These are phyloP conservation scores for Entomobrya multifasciata DNA, from an alignment of 2,888 invertebrate genomes.

Conservation along the genomic window DNA sequence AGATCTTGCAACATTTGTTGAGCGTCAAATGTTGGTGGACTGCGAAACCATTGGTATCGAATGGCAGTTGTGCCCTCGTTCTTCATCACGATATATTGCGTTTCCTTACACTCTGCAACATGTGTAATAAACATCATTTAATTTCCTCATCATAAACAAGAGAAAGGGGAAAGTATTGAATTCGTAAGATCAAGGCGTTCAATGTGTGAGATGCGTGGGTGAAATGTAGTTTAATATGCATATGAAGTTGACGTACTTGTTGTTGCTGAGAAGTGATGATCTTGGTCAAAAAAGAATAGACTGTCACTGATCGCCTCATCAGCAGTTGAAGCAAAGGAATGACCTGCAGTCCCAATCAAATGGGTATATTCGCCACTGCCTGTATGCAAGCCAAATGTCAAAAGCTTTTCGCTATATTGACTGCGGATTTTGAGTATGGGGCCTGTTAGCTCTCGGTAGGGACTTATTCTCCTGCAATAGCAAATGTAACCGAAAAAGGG, in stretches of 20 bases:
- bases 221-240: no score
- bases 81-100: conserved; percentile 62
- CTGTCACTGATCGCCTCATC: conserved; percentile 9
- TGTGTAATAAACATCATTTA: no score
- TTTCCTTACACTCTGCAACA: conserved; percentile 74
- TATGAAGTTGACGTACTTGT: no score
- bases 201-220: no score
- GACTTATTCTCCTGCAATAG: no score
- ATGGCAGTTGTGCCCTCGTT: conserved; percentile 77
- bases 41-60: conserved; percentile 74
- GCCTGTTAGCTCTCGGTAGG: conserved; percentile 55
- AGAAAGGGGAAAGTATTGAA: no score
- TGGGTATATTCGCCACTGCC: conserved; percentile 4
- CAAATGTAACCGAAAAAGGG: no score
- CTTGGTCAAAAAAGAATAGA: conserved; percentile 57
- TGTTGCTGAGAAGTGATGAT: conserved; percentile 68
- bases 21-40: conserved; percentile 70
- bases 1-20: conserved; percentile 68
- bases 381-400: conserved; percentile 34
- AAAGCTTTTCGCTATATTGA: neutral
- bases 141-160: no score
- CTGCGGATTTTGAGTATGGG: conserved; percentile 69
- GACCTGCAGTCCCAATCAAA: conserved; percentile 37
- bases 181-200: no score
- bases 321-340: conserved; percentile 1